Conservation (phyloP, 2,888 invertebrate genomes). For the Abscondita cerata region DNA sequence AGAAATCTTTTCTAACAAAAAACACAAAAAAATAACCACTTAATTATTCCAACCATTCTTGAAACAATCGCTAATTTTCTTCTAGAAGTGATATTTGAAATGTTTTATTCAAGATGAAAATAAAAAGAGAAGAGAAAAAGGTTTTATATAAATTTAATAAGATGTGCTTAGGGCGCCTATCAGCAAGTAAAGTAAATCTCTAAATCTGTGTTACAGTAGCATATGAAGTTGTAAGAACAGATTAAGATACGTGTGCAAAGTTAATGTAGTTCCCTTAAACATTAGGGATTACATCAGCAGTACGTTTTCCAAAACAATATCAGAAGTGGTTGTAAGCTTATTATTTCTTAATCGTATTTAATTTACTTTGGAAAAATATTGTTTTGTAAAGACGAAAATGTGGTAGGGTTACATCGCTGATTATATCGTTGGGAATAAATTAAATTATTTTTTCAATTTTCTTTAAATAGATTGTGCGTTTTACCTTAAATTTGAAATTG, state of each 20-base stretch:
- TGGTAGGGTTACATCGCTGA: too few species aligned
- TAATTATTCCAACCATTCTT: conserved; percentile 24
- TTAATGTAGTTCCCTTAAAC: conserved; percentile 18
- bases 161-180: not conserved
- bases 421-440: too few species aligned
- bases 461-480: too few species aligned
- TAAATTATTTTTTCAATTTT: too few species aligned
- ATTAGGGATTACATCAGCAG: conserved; percentile 19
- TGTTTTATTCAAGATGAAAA: not conserved
- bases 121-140: not conserved
- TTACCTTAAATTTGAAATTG: too few species aligned
- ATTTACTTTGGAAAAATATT: too few species aligned
- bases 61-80: conserved; percentile 18
- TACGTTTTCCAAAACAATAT: conserved; percentile 15
- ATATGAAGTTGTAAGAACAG: conserved; percentile 10
- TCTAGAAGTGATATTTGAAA: too few species aligned
- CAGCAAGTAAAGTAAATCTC: conserved; percentile 10
- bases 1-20: conserved; percentile 6
- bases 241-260: conserved; percentile 23
- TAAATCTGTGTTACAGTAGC: conserved; percentile 9
- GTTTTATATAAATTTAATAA: not conserved
- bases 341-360: conserved; percentile 8
- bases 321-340: conserved; percentile 20
- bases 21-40: conserved; percentile 22
- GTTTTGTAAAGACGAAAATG: too few species aligned